Conservation (phyloP, 1,140 invertebrate species). For the Drosophila sulfurigaster region DNA sequence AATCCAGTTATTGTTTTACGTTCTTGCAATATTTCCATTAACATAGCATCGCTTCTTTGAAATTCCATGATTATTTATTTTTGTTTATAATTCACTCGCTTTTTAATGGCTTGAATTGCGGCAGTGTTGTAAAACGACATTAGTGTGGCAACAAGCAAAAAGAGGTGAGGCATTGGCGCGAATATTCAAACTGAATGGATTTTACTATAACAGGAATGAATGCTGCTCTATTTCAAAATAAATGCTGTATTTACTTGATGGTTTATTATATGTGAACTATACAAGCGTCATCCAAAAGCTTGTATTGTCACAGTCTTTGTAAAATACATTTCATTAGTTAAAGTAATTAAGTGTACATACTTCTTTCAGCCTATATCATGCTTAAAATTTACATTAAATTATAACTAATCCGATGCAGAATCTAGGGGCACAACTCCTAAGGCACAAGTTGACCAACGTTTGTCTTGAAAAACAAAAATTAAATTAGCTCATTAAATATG, state of each 20-base stretch:
- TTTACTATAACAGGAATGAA: too few relatives aligned
- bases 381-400: conserved; percentile 10
- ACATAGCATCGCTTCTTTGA: conserved; percentile 70
- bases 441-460: conserved; percentile 66
- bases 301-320: too few relatives aligned
- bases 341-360: background rate
- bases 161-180: conserved; percentile 9
- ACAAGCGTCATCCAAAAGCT: too few relatives aligned
- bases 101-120: background rate
- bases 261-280: too few relatives aligned
- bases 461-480: conserved; percentile 35
- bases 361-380: background rate
- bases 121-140: conserved; percentile 24
- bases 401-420: background rate
- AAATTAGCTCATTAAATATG: background rate
- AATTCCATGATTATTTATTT: conserved; percentile 48
- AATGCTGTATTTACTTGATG: too few relatives aligned
- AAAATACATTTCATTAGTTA: too few relatives aligned
- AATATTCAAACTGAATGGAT: background rate
- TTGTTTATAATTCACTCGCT: background rate
- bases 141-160: background rate
- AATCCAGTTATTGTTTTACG: conserved; percentile 88
- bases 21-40: conserved; percentile 81
- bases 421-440: conserved; percentile 66
- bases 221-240: too few relatives aligned